phyloP scores from a whole-genome alignment of 1,140 invertebrate genomes.

The Temnothorax nylanderi region DNA sequence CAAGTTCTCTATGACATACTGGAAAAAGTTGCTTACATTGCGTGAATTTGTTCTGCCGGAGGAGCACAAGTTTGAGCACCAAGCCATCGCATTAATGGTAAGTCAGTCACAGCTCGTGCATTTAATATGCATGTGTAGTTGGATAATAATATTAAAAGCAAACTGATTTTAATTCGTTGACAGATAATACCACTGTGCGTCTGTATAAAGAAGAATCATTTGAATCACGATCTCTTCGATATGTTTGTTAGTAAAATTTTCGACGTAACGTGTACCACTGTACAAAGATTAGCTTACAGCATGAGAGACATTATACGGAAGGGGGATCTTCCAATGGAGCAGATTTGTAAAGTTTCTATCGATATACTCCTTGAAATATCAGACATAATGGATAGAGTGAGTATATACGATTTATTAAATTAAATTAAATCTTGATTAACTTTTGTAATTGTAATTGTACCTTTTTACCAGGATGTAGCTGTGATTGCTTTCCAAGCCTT shows the following conservation, averaged over 20 bases:
- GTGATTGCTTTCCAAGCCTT: constrained; percentile 90
- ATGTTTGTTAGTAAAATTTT: constrained; percentile 88
- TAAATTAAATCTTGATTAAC: not conserved
- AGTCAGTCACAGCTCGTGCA: constrained; percentile 62
- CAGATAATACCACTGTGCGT: constrained; percentile 88
- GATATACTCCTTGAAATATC: constrained; percentile 86
- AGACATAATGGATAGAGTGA: constrained; percentile 88
- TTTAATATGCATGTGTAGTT: constrained; percentile 68
- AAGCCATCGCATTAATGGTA: constrained; percentile 86
- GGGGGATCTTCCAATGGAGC: constrained; percentile 79
- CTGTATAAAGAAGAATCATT: constrained; percentile 77
- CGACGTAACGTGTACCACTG: constrained; percentile 87
- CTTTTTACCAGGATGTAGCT: constrained; percentile 86
- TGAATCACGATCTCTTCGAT: constrained; percentile 86
- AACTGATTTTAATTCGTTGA: constrained; percentile 84
- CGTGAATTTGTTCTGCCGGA: constrained; percentile 71
- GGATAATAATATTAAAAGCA: not conserved
- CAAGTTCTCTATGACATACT: constrained; percentile 80
- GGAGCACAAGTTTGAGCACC: constrained; percentile 83
- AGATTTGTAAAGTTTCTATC: constrained; percentile 82
- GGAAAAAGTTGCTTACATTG: constrained; percentile 79
- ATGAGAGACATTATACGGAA: constrained; percentile 85
- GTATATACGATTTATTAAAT: constrained; percentile 70
- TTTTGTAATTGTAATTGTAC: not conserved
- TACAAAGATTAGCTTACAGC: constrained; percentile 87